Conservation (phyloP, 2,888 invertebrate species). For the Silvanus unidentatus region DNA sequence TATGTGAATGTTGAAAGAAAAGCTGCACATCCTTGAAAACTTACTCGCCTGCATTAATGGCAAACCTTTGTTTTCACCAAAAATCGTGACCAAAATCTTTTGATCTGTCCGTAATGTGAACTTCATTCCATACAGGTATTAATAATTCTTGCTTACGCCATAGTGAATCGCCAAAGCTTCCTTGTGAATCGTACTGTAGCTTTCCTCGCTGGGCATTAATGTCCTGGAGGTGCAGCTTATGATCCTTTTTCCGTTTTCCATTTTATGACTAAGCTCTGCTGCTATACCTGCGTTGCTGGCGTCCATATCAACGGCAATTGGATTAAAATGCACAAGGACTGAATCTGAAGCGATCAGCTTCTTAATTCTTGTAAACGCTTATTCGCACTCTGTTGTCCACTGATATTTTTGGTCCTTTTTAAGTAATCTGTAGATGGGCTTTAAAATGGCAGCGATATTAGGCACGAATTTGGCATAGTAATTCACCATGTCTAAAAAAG, state of each 20-base stretch:
- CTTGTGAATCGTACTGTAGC: conserved; percentile 3
- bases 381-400: conserved; percentile 11
- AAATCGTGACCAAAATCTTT: not conserved
- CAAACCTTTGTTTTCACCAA: too few species aligned
- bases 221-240: conserved; percentile 7
- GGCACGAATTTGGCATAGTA: conserved; percentile 4
- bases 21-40: too few species aligned
- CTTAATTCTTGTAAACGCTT: conserved; percentile 15
- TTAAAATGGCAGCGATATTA: conserved; percentile 7
- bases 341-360: conserved; percentile 12
- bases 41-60: too few species aligned
- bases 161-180: conserved; percentile 4
- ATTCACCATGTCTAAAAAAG: not conserved
- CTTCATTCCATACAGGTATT: not conserved
- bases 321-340: conserved; percentile 13
- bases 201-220: not conserved
- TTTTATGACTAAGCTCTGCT: conserved; percentile 19
- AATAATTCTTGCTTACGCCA: conserved; percentile 2
- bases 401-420: conserved; percentile 5
- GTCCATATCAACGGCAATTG: too few species aligned
- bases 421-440: conserved; percentile 10
- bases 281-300: conserved; percentile 14
- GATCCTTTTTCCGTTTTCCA: conserved; percentile 4
- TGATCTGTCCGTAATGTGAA: conserved; percentile 1
- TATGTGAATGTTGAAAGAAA: too few species aligned